These are phyloP conservation scores for Polymixis flavicincta DNA, from an alignment of 2,888 invertebrate genomes.

Conservation along the genomic window DNA sequence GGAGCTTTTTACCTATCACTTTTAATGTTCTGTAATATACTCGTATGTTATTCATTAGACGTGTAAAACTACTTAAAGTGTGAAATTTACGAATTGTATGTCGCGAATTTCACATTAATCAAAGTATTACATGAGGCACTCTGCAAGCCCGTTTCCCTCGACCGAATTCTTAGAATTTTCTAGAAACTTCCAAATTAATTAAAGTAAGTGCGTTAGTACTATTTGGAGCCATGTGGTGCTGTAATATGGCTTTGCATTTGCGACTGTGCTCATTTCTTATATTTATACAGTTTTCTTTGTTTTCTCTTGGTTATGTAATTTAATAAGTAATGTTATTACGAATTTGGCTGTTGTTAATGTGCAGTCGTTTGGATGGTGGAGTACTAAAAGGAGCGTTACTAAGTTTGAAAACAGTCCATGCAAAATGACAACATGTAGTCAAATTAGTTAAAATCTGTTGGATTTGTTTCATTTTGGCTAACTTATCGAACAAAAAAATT, in stretches of 20 bases:
- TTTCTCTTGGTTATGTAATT: constrained; percentile 22
- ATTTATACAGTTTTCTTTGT: constrained; percentile 30
- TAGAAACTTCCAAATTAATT: constrained; percentile 59
- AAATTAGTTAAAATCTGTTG: not conserved
- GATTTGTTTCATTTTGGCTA: not conserved
- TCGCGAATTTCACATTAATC: constrained; percentile 51
- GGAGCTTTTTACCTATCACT: not conserved
- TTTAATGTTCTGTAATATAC: not conserved
- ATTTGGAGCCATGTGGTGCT: constrained; percentile 50
- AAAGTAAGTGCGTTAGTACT: constrained; percentile 55
- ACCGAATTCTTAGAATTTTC: constrained; percentile 57
- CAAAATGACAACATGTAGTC: not conserved
- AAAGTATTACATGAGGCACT: constrained; percentile 50
- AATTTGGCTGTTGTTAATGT: constrained; percentile 27
- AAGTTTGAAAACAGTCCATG: not conserved
- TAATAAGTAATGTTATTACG: constrained; percentile 17
- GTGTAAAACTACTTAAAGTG: constrained; percentile 11
- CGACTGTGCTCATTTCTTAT: constrained; percentile 23
- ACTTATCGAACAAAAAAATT: not conserved
- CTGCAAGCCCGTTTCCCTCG: constrained; percentile 19
- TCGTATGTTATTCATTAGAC: not conserved
- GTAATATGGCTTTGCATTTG: constrained; percentile 39
- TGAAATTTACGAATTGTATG: constrained; percentile 35
- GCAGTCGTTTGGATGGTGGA: not conserved
- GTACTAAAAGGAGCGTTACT: constrained; percentile 8